Conservation (phyloP, 2,113 vertebrate genomes). For the Cololabis saira region DNA sequence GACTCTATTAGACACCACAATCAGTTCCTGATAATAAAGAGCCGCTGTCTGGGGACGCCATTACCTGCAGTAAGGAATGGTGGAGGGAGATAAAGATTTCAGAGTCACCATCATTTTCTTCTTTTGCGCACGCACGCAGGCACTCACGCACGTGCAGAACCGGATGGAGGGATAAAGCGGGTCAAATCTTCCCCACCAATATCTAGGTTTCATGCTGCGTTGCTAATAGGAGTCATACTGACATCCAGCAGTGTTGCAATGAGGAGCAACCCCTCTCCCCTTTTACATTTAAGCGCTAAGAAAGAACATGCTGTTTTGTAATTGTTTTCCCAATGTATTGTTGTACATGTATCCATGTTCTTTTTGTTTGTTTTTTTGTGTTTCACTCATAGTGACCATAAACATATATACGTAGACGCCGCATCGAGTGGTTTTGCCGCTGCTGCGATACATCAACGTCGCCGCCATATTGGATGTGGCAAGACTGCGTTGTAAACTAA, state of each 20-base stretch:
- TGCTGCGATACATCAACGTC: too few species aligned
- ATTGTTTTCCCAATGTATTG: too few species aligned
- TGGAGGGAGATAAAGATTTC: conserved; percentile 46
- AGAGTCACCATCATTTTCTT: conserved; percentile 39
- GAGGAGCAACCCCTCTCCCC: conserved; percentile 15
- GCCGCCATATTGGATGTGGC: too few species aligned
- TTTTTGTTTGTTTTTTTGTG: too few species aligned
- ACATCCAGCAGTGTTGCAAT: conserved; percentile 35
- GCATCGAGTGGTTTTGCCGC: too few species aligned
- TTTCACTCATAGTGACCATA: too few species aligned
- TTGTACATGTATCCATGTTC: too few species aligned
- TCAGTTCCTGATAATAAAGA: conserved; percentile 37
- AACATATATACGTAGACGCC: too few species aligned
- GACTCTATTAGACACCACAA: conserved; percentile 43
- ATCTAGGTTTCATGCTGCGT: conserved; percentile 17
- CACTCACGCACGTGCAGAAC: conserved; percentile 25
- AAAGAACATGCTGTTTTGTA: too few species aligned
- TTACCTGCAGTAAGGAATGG: conserved; percentile 54
- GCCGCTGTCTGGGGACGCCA: conserved; percentile 54
- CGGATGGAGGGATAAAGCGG: conserved; percentile 12
- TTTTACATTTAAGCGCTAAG: background rate
- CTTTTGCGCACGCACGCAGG: background rate
- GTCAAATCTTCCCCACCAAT: conserved; percentile 24
- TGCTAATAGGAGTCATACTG: conserved; percentile 57
- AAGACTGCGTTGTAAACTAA: too few species aligned